Evolutionary conservation across 1,140 invertebrate genomes (phyloP).

Genomic region (Venturia canescens): DNA sequence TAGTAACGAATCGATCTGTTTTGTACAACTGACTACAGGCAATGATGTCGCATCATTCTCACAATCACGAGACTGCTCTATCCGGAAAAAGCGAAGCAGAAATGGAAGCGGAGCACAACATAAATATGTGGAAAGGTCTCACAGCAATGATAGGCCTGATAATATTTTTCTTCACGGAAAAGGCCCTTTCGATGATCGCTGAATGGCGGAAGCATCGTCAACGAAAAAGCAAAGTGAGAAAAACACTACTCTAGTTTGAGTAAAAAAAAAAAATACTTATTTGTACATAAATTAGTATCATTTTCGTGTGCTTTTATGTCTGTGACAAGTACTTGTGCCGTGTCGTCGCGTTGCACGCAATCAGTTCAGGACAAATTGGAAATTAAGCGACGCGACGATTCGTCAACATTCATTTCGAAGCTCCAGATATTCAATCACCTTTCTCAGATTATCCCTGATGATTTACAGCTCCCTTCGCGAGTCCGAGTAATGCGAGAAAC

Average conservation of each 20-base stretch:
- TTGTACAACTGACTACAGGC: constrained; percentile 60
- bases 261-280: background rate
- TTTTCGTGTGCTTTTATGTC: constrained; percentile 28
- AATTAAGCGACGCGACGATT: constrained; percentile 35
- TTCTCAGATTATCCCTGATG: constrained; percentile 34
- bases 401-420: constrained; percentile 30
- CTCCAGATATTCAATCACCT: background rate
- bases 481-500: constrained; percentile 83
- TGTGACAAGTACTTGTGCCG: constrained; percentile 63
- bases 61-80: constrained; percentile 69
- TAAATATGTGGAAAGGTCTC: constrained; percentile 90
- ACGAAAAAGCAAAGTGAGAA: constrained; percentile 77
- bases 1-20: background rate
- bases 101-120: constrained; percentile 76
- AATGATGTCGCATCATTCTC: constrained; percentile 72
- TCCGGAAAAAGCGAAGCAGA: constrained; percentile 55
- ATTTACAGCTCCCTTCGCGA: constrained; percentile 78
- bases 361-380: constrained; percentile 59
- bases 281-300: constrained; percentile 33
- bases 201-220: constrained; percentile 86
- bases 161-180: constrained; percentile 92
- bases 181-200: constrained; percentile 86
- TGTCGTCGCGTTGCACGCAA: constrained; percentile 69
- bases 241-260: background rate
- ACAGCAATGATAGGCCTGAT: constrained; percentile 89